Evolutionary conservation across 2,888 invertebrate genomes (phyloP), one percentile per base, ranked within the genome.

Genomic region (Lutraria lutraria): DNA sequence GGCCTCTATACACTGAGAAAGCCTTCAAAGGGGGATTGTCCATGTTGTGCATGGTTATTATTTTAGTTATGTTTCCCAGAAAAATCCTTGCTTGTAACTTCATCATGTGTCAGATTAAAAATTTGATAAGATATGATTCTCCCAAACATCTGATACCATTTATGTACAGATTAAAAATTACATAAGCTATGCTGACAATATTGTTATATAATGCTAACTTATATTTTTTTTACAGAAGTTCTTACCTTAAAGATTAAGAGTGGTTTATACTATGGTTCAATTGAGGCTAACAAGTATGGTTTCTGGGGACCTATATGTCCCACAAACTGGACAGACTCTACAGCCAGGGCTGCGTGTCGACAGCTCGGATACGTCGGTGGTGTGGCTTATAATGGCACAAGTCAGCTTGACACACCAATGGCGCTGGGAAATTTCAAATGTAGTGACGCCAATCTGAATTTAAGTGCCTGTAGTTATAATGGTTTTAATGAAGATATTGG

Each of bases 221-320:
- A 4, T 43, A 43, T 79, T 13, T 63, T 13, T 52, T 43, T 88
- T 90, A 43, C 89, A 93, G 93, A 87, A n/a, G 90, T 83, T n/a
- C 53, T 93, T 31, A 83, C 91, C 25, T 80, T 94, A 29, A 88
- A 89, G 63, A 92, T 94, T 8, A 86, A 90, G 83, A 88, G 87
- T 13, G 89, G 88, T 29, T 90, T 92, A 43, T 95, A 95, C 85
- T 97, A 98, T 81, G 97, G 98, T 0, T 97, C 98, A 53, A 96
- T 98, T 15, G 98, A 98, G 96, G 97, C 98, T 0, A 97, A 97
- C 91, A 97, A 98, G 93, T 97, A 97, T 90, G 98, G 98, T 0
- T 97, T 98, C 72, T 98, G 98, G 98, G 98, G 98, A 13, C 98
- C 94, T 0, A 93, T 95, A 13, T 95, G 95, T 89, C 91, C 93